Base-by-base conservation (phyloP, 2,797 vertebrate genomes). In the Oreochromis grahami region DNA sequence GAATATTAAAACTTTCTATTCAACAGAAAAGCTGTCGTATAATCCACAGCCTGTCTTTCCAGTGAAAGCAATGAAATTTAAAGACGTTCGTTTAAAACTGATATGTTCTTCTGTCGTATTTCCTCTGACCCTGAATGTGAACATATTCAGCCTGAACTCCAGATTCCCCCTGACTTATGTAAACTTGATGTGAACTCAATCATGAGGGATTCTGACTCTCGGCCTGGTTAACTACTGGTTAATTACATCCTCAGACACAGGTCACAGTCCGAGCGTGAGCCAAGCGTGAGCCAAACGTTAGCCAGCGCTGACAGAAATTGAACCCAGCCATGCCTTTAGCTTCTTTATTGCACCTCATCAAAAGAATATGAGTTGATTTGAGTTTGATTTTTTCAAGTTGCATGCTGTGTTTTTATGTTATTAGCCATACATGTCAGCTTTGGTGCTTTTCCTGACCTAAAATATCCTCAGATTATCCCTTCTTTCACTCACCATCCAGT, bases 141-240 rank as follows among this genome's bases (percentile, higher is more conserved):
- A 72, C 7, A 4, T 60, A 29, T 32, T 80, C 74, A 3, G 32
- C 60, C 45, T 93, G 85, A 92, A 91, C 91, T 90, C 45, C 81
- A 90, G 63, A 91, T 86, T 90, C 82, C 88, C 89, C 86, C 56
- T 82, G 89, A 87, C 88, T 81, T 82, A 19, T 70, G 38, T 80
- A 86, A 88, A 89, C 55, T 76, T 56, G 6, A 53, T 4, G 19
- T 91, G 87, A 93, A 90, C 89, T 84, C 87, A 89, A 85, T 93
- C 83, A 89, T 43, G 60, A 84, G 51, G 78, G 86, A 79, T 56
- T 74, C 77, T 56, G 85, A 86, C 77, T 86, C 52, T 17, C 21
- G 68, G 74, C 80, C 68, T 26, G 56, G 86, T 70, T 93, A 93
- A 93, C 90, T 93, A 83, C 84, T 93, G 87, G 89, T 90, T 93